Evolutionary conservation across 2,888 invertebrate species (phyloP), one percentile per base, ranked within the genome.

Genomic region (Rosalia funebris): DNA sequence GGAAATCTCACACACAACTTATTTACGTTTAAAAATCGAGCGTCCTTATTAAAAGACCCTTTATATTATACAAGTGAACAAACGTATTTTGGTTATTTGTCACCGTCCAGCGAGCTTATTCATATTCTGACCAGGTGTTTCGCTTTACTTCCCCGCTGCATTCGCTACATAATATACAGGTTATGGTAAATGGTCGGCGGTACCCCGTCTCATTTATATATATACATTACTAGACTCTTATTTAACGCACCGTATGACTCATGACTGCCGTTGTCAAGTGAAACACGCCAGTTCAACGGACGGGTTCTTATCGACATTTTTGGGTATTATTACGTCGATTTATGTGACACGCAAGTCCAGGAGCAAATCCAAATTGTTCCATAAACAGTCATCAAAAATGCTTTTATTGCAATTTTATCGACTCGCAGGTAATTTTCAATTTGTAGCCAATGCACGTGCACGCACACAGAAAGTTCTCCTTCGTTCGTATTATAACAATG

Each of bases 71-170:
- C 44, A 25, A 44, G 44, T 44, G 25, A n/a, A 42, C 34, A 9
- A 42, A 16, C 41, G 41, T 17, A 12, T 14, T 20, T 45, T 7
- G 7, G 5, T n/a, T 41, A 41, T 42, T 42, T 32, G 53, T 53
- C 53, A 53, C 20, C 41, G 41, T 12, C 41, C 41, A 16, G 37
- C 25, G n/a, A 17, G 34, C 50, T 41, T 42, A 53, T 53, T 32
- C 42, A 53, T 16, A 5, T 25, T 25, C 16, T 16, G 39, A 17
- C 41, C 53, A 53, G 42, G 53, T 53, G 53, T 53, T 42, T 42
- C 42, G 20, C 47, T n/a, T 37, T 37, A 50, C n/a, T 34, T 32
- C 2, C 15, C 32, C 47, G 7, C 25, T 25, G 3, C 25, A 7
- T 25, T 34, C 20, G 14, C 20, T 37, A 25, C 37, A 17, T 37